Conservation (phyloP, 2,888 invertebrate genomes). For the Malacosoma neustria region DNA sequence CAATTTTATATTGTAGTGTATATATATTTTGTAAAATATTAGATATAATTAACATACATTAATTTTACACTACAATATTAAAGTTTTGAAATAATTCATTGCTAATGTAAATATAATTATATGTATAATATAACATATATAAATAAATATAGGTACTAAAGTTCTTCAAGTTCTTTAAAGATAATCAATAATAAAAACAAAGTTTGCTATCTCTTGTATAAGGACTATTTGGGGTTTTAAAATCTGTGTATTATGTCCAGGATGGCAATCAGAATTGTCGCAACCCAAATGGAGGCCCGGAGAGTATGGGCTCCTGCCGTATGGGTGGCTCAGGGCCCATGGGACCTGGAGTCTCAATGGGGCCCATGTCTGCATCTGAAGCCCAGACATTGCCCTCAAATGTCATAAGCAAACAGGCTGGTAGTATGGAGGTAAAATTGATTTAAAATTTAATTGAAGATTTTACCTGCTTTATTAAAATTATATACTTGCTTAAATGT, state of each 20-base stretch:
- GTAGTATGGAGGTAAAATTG: conserved; percentile 83
- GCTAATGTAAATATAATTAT: too few relatives aligned
- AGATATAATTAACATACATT: too few relatives aligned
- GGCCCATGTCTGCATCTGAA: conserved; percentile 71
- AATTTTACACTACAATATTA: too few relatives aligned
- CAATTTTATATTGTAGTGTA: too few relatives aligned
- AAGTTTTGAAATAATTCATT: too few relatives aligned
- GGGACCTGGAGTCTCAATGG: conserved; percentile 63
- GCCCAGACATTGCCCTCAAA: conserved; percentile 85
- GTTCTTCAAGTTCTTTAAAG: background rate
- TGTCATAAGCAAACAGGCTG: conserved; percentile 84
- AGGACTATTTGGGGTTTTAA: too few relatives aligned
- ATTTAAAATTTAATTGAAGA: background rate
- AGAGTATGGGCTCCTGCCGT: conserved; percentile 60
- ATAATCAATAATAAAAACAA: background rate
- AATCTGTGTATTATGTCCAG: too few relatives aligned
- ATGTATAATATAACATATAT: too few relatives aligned
- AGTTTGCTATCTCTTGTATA: background rate
- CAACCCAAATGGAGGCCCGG: conserved; percentile 57
- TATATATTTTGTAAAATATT: too few relatives aligned
- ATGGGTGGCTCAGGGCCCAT: conserved; percentile 57
- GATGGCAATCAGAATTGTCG: conserved; percentile 62
- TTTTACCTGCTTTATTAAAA: background rate
- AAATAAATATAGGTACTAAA: background rate
- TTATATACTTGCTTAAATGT: background rate